These are phyloP conservation scores for Brachionus asplanchnoidis DNA, from an alignment of 1,140 invertebrate genomes.

Conservation along the genomic window DNA sequence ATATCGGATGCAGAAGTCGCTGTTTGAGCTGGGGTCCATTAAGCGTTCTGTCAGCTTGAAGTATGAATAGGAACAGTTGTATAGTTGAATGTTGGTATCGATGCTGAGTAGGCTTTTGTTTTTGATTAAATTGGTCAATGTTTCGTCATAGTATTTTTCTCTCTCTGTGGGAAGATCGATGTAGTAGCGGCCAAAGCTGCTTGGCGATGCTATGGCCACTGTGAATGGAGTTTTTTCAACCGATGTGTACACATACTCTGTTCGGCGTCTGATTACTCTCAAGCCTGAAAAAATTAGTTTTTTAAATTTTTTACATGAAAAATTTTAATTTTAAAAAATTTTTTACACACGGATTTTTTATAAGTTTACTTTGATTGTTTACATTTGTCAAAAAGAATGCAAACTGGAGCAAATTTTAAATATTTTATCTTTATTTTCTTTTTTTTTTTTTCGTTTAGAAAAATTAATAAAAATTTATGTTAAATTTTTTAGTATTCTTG, in stretches of 20 bases:
- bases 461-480: no score
- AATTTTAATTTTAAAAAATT: no score
- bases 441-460: no score
- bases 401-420: no score
- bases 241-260: conserved; percentile 28
- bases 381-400: no score
- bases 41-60: background rate
- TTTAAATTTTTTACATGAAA: no score
- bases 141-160: background rate
- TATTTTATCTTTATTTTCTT: no score
- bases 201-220: conserved; percentile 35
- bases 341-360: no score
- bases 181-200: conserved; percentile 33
- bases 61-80: conserved; percentile 38
- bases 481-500: no score
- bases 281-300: no score
- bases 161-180: conserved; percentile 25
- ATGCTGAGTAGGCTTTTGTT: background rate
- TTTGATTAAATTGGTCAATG: background rate
- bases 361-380: no score
- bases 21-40: background rate
- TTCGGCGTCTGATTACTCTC: conserved; percentile 24
- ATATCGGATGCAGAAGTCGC: conserved; percentile 28
- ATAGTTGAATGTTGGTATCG: conserved; percentile 29
- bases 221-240: conserved; percentile 19